phyloP scores from a whole-genome alignment of 2,797 vertebrate species.

The Podarcis lilfordi region DNA sequence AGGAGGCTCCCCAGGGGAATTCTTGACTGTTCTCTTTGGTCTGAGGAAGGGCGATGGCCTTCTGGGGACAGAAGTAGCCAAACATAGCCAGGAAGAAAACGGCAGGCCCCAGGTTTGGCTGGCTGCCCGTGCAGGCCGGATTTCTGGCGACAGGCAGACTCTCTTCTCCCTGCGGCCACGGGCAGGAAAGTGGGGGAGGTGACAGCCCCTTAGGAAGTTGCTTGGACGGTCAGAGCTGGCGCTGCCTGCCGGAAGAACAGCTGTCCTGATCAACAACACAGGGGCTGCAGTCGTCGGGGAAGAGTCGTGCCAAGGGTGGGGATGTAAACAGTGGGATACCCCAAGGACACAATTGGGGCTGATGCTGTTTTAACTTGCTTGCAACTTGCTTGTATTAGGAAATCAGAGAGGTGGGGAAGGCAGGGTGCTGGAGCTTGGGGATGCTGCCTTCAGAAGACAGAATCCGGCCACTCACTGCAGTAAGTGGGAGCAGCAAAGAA shows the following conservation, averaged over 20 bases:
- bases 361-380: not conserved
- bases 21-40: slow-evolving; percentile 22
- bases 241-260: not conserved
- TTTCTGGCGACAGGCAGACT: slow-evolving; percentile 62
- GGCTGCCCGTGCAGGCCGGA: slow-evolving; percentile 50
- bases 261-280: not conserved
- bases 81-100: slow-evolving; percentile 59
- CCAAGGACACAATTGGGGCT: no score
- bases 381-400: not conserved
- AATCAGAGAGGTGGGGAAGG: not conserved
- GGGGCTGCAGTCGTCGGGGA: not conserved
- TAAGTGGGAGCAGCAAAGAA: not conserved
- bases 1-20: not conserved
- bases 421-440: not conserved
- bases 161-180: not conserved
- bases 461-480: not conserved
- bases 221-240: not conserved
- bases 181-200: slow-evolving; percentile 64
- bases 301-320: no score
- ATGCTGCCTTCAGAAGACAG: not conserved
- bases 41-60: slow-evolving; percentile 26
- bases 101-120: slow-evolving; percentile 46
- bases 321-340: not conserved
- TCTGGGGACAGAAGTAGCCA: slow-evolving; percentile 38
- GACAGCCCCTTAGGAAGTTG: slow-evolving; percentile 54